phyloP scores from a whole-genome alignment of 2,888 invertebrate genomes.

The Agrochola litura region DNA sequence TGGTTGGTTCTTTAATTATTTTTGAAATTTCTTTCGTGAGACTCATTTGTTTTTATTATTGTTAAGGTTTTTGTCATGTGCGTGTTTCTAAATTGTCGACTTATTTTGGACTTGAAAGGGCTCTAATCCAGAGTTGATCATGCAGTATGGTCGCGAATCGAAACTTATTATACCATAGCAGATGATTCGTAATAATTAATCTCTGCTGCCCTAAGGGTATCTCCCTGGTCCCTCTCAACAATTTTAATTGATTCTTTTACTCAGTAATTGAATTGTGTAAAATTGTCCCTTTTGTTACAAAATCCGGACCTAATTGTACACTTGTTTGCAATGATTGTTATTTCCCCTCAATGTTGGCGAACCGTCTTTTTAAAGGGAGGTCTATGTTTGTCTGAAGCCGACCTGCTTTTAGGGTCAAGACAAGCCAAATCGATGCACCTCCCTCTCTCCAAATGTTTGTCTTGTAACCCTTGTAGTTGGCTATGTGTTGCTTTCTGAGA shows the following conservation, averaged over 20 bases:
- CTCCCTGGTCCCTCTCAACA: not conserved
- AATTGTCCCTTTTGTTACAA: not conserved
- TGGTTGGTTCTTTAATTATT: constrained; percentile 3
- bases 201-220: not conserved
- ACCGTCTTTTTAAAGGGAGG: not conserved
- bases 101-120: constrained; percentile 2
- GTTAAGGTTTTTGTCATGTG: constrained; percentile 5
- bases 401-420: constrained; percentile 9
- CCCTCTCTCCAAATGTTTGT: not conserved
- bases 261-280: constrained; percentile 2
- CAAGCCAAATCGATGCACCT: constrained; percentile 28
- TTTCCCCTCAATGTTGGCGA: not conserved
- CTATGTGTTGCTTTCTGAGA: not conserved
- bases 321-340: constrained; percentile 19
- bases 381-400: not conserved
- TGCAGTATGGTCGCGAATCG: not conserved
- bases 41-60: constrained; percentile 7
- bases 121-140: not conserved
- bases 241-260: constrained; percentile 8
- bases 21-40: constrained; percentile 20
- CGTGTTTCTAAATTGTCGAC: not conserved
- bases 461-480: not conserved
- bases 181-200: not conserved
- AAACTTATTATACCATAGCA: not conserved
- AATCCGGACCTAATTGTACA: constrained; percentile 23